phyloP scores from a whole-genome alignment of 2,113 vertebrate genomes.

The Nycticebus coucang region DNA sequence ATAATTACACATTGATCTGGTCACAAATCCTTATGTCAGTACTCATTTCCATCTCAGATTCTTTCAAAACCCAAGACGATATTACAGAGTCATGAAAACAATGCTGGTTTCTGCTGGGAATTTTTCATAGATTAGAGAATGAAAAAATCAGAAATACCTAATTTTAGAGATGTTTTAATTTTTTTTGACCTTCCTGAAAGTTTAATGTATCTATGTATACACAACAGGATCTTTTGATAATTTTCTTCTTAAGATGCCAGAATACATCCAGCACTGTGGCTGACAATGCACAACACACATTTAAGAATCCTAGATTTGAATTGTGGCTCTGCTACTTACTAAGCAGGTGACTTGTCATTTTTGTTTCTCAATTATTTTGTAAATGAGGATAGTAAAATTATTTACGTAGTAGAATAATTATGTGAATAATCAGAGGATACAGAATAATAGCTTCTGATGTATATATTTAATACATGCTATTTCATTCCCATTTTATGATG shows the following conservation, averaged over 20 bases:
- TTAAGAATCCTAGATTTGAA: neutral
- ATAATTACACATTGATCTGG: slow-evolving; percentile 66
- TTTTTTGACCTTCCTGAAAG: slow-evolving; percentile 23
- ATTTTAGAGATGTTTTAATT: slow-evolving; percentile 11
- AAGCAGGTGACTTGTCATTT: neutral
- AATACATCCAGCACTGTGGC: neutral
- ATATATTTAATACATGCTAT: neutral
- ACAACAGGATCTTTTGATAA: neutral
- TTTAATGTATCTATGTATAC: neutral
- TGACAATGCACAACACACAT: neutral
- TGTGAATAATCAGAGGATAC: neutral
- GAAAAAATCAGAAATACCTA: slow-evolving; percentile 30
- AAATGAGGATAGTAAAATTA: neutral
- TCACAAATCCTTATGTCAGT: slow-evolving; percentile 59
- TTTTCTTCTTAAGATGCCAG: neutral
- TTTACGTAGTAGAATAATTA: neutral
- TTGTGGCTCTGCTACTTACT: neutral
- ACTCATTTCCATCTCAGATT: slow-evolving; percentile 60
- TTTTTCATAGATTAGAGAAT: slow-evolving; percentile 27
- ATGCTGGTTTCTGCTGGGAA: slow-evolving; percentile 26
- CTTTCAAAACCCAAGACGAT: neutral
- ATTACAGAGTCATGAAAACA: neutral
- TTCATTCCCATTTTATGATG: neutral
- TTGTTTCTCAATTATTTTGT: neutral
- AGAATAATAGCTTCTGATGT: neutral